phyloP scores from a whole-genome alignment of 2,797 vertebrate species.

The Eospalax fontanierii region DNA sequence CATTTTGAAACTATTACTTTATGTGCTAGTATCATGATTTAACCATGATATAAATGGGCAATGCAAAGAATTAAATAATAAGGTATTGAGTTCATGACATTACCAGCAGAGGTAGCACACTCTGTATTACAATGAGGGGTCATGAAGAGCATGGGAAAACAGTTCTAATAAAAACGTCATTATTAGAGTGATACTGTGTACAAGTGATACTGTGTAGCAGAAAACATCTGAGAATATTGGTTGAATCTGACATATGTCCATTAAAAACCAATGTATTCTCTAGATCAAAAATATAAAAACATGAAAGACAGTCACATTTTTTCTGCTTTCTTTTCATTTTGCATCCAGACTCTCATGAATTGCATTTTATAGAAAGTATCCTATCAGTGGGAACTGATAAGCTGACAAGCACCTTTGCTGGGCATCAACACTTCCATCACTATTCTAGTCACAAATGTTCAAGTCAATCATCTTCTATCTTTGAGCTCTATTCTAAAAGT shows the following conservation, averaged over 20 bases:
- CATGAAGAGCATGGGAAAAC: neutral
- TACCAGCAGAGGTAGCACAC: neutral
- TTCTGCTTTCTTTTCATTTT: slow-evolving; percentile 1
- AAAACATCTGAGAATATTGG: neutral
- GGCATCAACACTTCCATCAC: neutral
- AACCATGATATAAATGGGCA: neutral
- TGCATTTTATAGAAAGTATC: neutral
- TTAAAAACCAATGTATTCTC: neutral
- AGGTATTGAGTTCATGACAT: neutral
- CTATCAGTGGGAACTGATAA: neutral
- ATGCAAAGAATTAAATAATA: neutral
- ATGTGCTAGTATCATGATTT: neutral
- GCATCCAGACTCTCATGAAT: neutral
- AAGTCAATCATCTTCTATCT: neutral
- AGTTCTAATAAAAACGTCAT: neutral
- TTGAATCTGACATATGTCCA: neutral
- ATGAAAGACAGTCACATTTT: neutral
- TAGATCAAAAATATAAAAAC: neutral
- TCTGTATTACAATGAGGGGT: neutral
- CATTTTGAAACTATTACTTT: neutral
- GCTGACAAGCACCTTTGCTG: neutral
- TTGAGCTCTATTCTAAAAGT: neutral
- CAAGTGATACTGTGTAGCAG: no score
- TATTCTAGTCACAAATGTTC: neutral
- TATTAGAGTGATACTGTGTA: no score